Evolutionary conservation across 2,797 vertebrate genomes (phyloP).

Genomic region (Cottoperca gobio): DNA sequence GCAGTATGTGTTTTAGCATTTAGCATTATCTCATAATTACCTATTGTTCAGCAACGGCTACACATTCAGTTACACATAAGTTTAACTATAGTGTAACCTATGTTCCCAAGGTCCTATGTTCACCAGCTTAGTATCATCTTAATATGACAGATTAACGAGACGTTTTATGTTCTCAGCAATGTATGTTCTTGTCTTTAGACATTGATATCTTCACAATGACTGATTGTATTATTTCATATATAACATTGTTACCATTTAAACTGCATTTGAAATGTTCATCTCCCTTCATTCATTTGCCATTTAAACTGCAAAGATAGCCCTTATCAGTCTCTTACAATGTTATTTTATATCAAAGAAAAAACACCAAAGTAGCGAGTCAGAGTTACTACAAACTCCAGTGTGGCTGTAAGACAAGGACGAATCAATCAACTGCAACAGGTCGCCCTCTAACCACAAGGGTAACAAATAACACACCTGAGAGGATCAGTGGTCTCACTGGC

Average conservation of each 20-base stretch:
- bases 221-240: no score
- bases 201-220: no score
- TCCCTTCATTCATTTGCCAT: no score
- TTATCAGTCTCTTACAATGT: no score
- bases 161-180: no score
- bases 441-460: neutral
- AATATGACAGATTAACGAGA: no score
- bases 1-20: neutral
- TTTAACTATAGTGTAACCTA: neutral
- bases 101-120: no score
- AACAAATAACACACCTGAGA: conserved; percentile 58
- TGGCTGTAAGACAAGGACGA: neutral
- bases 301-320: no score
- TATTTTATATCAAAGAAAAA: neutral
- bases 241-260: no score
- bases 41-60: conserved; percentile 1
- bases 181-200: no score
- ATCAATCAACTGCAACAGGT: conserved; percentile 25
- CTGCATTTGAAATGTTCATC: no score
- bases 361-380: neutral
- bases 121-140: no score
- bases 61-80: neutral
- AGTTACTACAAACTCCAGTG: neutral
- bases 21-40: neutral
- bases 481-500: conserved; percentile 15